phyloP scores from a whole-genome alignment of 2,797 vertebrate species.

The Chromis chromis region DNA sequence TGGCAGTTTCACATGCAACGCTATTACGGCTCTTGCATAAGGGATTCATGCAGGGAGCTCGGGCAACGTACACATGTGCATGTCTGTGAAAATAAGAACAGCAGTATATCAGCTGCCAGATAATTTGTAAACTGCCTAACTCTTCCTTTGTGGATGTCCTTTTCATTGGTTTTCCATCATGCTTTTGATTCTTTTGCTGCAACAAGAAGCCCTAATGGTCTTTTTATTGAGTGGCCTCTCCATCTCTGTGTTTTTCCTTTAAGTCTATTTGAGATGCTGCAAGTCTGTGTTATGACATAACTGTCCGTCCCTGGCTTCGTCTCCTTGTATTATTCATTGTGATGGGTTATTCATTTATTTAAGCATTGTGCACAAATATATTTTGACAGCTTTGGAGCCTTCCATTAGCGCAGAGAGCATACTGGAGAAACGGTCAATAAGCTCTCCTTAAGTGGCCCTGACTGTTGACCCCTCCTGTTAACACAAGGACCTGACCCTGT shows the following conservation, averaged over 20 bases:
- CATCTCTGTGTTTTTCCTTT: conserved; percentile 30
- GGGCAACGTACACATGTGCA: background rate
- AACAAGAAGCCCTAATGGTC: conserved; percentile 36
- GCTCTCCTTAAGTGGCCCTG: conserved; percentile 53
- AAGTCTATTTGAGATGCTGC: conserved; percentile 27
- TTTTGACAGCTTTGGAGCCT: conserved; percentile 53
- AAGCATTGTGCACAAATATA: conserved; percentile 43
- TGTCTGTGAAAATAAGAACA: background rate
- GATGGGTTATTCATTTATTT: conserved; percentile 50
- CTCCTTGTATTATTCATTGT: conserved; percentile 47
- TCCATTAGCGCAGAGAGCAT: conserved; percentile 40
- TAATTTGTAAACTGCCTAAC: conserved; percentile 12
- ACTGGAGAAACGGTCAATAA: conserved; percentile 47
- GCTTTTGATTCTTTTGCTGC: conserved; percentile 15
- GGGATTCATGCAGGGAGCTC: conserved; percentile 1
- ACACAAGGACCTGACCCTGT: conserved; percentile 43
- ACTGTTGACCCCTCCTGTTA: conserved; percentile 62
- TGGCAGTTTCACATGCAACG: background rate
- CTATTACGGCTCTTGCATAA: conserved; percentile 24
- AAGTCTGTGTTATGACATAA: conserved; percentile 48
- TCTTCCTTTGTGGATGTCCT: conserved; percentile 27
- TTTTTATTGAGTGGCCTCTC: conserved; percentile 50
- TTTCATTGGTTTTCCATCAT: conserved; percentile 39
- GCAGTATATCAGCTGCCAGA: conserved; percentile 13
- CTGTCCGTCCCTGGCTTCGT: conserved; percentile 37